Evolutionary conservation across 2,888 invertebrate genomes (phyloP).

Genomic region (Eilema depressum): DNA sequence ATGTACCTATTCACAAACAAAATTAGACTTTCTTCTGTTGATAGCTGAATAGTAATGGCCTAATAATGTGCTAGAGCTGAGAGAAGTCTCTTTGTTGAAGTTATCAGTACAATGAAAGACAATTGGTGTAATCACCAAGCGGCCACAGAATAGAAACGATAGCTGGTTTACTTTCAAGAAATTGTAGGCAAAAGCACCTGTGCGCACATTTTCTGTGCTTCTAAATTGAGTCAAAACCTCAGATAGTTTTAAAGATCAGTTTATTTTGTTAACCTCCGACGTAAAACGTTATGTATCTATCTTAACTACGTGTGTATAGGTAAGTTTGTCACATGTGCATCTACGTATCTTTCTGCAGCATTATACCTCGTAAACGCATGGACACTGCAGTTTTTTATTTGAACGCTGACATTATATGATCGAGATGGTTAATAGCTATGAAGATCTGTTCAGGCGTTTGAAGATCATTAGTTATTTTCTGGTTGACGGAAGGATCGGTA

Average conservation of each 20-base stretch:
- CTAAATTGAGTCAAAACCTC: not conserved
- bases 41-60: conserved; percentile 45
- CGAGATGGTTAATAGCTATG: no score
- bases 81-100: conserved; percentile 38
- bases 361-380: no score
- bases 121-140: conserved; percentile 38
- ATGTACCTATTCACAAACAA: conserved; percentile 9
- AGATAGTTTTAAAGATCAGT: not conserved
- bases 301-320: no score
- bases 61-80: conserved; percentile 33
- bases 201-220: conserved; percentile 6
- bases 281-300: no score
- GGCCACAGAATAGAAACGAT: conserved; percentile 26
- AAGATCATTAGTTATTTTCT: no score
- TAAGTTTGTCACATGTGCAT: no score
- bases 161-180: conserved; percentile 18
- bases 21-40: conserved; percentile 36
- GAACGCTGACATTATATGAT: no score
- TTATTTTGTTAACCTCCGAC: not conserved
- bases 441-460: no score
- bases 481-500: no score
- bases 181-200: conserved; percentile 12
- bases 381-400: no score
- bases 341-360: no score
- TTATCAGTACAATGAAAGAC: conserved; percentile 44